These are phyloP conservation scores for Frankliniella intonsa DNA, from an alignment of 2,888 invertebrate species.

Conservation along the genomic window DNA sequence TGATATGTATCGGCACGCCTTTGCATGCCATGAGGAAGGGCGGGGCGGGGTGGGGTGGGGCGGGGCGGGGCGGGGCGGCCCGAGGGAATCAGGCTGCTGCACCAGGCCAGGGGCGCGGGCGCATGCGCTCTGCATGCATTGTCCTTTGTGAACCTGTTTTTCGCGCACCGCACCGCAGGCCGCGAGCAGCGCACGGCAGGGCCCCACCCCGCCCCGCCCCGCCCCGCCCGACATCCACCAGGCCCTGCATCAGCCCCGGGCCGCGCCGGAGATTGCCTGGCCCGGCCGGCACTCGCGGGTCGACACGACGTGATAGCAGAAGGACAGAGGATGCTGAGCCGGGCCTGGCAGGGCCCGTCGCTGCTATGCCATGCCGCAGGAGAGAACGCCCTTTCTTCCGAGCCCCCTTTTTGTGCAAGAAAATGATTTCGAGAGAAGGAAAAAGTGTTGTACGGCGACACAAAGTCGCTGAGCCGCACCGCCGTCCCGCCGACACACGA, in stretches of 20 bases:
- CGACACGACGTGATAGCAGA: too few species aligned
- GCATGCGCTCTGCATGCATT: not conserved
- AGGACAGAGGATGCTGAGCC: not conserved
- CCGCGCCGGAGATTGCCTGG: not conserved
- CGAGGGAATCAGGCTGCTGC: not conserved
- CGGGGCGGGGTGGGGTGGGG: not conserved
- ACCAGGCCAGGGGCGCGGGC: not conserved
- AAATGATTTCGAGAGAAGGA: not conserved
- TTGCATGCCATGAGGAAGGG: not conserved
- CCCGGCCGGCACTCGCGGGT: not conserved
- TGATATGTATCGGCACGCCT: conserved; percentile 15
- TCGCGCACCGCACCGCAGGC: not conserved
- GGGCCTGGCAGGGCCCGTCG: not conserved
- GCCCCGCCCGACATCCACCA: not conserved
- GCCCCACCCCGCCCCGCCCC: not conserved
- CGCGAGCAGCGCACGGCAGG: too few species aligned
- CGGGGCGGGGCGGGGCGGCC: not conserved
- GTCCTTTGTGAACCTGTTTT: not conserved
- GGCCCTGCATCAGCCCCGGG: not conserved
- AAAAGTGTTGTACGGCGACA: not conserved
- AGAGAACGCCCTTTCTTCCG: too few species aligned
- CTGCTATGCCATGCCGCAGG: too few species aligned
- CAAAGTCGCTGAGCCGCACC: not conserved
- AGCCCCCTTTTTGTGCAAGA: too few species aligned
- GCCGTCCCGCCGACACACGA: not conserved